Evolutionary conservation across 92 coral and sea anemone genomes (phyloP), one percentile per base, ranked within the genome.

Genomic region (Zoanthus solanderi): DNA sequence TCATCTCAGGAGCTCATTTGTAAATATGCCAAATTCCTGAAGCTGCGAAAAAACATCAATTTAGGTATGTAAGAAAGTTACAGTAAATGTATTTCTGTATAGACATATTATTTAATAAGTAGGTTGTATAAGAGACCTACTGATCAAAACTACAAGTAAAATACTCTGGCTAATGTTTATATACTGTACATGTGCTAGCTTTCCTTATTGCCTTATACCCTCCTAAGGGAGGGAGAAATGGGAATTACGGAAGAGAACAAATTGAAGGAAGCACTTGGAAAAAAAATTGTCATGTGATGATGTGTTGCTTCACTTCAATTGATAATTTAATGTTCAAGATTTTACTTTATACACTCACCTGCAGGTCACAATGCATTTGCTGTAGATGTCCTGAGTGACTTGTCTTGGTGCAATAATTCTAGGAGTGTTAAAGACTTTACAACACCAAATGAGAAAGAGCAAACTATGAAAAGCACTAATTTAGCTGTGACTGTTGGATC

Each of bases 401-500:
- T 72, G 53, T 72, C 78, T 72, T 52, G 32, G 42, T 72, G 56
- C 78, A 72, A 30, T 17, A 44, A 72, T 37, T 37, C 50, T 72
- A 44, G 42, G 53, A 72, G 23, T 17, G 53, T 37, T 7, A 14
- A 44, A 44, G 53, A 72, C 30, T 34, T n/a, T 9, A 12, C 14
- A 23, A 3, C 30, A 34, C 44, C 53, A 72, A 72, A 2, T 2
- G 53, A 37, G 78, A 72, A 72, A 44, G 29, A 72, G 17, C 17
- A 44, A 16, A 9, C 78, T 28, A 60, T 65, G 83, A 83, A 73
- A 93, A 73, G 87, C 78, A 90, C 93, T 10, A 91, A 87, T 88
- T 74, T 97, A 53, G 97, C 99, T 15, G 88, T 97, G 34, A 97
- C 98, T 2, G 87, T 97, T 23, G 93, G 93, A 14, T 92, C 95